Evolutionary conservation across 2,888 invertebrate species (phyloP).

Genomic region (Caenorhabditis parvicauda): DNA sequence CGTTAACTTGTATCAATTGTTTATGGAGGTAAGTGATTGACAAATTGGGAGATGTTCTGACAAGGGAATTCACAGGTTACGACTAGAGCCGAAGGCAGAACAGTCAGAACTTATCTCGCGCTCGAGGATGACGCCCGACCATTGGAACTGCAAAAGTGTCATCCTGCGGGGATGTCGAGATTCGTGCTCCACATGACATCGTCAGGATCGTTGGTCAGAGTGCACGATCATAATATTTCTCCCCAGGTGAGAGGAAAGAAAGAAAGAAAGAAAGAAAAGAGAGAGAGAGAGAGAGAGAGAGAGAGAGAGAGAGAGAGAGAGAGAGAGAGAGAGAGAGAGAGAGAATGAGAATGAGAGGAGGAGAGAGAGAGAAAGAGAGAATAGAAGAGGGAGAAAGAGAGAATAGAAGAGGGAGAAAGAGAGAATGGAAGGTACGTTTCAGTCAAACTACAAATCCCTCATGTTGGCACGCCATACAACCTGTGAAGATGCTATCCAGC

Average conservation of each 20-base stretch:
- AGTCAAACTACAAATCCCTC: slow-evolving; percentile 58
- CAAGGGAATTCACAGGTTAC: slow-evolving; percentile 13
- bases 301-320: too few relatives aligned
- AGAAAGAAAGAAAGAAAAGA: too few relatives aligned
- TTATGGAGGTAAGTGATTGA: slow-evolving; percentile 71
- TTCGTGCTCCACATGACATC: slow-evolving; percentile 84
- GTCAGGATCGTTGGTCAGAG: slow-evolving; percentile 81
- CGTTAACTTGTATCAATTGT: slow-evolving; percentile 85
- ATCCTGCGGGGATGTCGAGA: slow-evolving; percentile 83
- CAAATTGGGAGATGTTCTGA: too few relatives aligned
- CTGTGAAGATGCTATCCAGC: slow-evolving; percentile 34
- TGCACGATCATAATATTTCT: slow-evolving; percentile 86
- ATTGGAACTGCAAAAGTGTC: slow-evolving; percentile 86
- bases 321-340: too few relatives aligned
- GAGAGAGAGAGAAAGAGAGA: too few relatives aligned
- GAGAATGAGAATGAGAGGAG: too few relatives aligned
- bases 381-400: too few relatives aligned
- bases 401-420: too few relatives aligned
- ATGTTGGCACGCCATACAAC: slow-evolving; percentile 47
- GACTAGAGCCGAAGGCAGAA: slow-evolving; percentile 23
- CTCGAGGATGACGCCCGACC: slow-evolving; percentile 85
- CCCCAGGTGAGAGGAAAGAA: slow-evolving; percentile 68
- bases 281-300: too few relatives aligned
- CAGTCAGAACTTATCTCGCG: slow-evolving; percentile 25
- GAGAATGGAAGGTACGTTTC: slow-evolving; percentile 11